Base-by-base conservation (phyloP, 2,113 vertebrate species). In the human region DNA sequence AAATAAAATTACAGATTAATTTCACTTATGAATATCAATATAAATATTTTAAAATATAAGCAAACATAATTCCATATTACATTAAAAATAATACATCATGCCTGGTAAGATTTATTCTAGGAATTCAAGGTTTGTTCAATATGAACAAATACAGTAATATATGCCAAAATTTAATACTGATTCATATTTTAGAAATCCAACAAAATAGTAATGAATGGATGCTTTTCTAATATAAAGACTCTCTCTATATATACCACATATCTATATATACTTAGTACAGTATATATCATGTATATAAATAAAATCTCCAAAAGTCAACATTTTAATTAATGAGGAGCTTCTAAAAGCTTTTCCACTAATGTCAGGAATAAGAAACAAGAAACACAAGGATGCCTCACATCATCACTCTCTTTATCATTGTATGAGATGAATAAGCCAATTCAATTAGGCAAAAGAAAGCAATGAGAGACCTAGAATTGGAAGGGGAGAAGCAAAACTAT, bases 91-190 rank as follows among this genome's bases (percentile, higher is more conserved):
- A 64, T 52, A 80, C 5, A 96, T 76, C 40, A 38, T 35, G 35
- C 72, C 70, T 23, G 40, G n/a, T 85, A 59, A 97, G 18, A 75
- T 30, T 90, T 92, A 82, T 30, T 93, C 48, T 92, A 89, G 72
- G 35, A 97, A 96, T 93, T 97, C 93, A 96, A 94, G 78, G 40
- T 64, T 95, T 78, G 32, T 55, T 89, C 27, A 73, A 55, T 70
- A 96, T 93, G 61, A 81, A 25, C 18, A 96, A 78, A 86, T 66
- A 38, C 2, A 93, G 35, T 40, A 30, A 75, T 48, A 72, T 40
- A 83, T 85, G 20, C 85, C 93, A 88, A 96, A 88, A 61, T 57
- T 32, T 59, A 94, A 59, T 73, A 52, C 8, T 8, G 17, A 79
- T 14, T 93, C 93, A 48, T 50, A 78, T 68, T 89, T 95, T 92